phyloP scores from a whole-genome alignment of 2,888 invertebrate genomes.

The Lasiommata megera region DNA sequence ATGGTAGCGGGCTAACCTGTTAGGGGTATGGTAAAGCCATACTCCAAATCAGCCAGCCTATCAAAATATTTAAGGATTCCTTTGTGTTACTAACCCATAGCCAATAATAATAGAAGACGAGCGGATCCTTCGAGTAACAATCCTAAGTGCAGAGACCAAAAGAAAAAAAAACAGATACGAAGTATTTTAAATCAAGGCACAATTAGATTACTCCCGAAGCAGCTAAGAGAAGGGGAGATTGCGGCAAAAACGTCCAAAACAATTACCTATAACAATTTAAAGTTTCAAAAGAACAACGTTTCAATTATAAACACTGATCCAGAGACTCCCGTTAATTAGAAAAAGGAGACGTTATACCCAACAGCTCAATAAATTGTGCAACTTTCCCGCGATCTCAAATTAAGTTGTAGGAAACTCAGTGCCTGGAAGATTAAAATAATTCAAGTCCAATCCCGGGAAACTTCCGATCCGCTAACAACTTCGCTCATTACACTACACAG shows the following conservation, averaged over 20 bases:
- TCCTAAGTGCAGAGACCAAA: no score
- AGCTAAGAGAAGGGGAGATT: neutral
- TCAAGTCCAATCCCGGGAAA: slow-evolving; percentile 29
- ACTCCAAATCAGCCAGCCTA: no score
- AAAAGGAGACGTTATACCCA: slow-evolving; percentile 18
- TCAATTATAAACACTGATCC: slow-evolving; percentile 20
- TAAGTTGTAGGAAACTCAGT: slow-evolving; percentile 23
- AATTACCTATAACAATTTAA: slow-evolving; percentile 6
- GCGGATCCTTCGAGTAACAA: no score
- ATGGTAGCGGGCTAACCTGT: no score
- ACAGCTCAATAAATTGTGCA: slow-evolving; percentile 28
- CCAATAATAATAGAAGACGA: no score
- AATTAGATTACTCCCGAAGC: no score
- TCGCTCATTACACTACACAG: slow-evolving; percentile 27
- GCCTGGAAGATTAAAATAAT: slow-evolving; percentile 28
- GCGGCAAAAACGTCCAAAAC: no score
- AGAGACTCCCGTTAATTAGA: slow-evolving; percentile 22
- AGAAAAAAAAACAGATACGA: no score
- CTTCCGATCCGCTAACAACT: slow-evolving; percentile 25
- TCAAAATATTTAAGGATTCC: no score
- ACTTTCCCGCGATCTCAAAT: slow-evolving; percentile 24
- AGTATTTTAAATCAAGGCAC: no score
- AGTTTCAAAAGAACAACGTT: slow-evolving; percentile 10
- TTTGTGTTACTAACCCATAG: no score
- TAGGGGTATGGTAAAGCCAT: no score